Base-by-base conservation (phyloP, 2,888 invertebrate genomes). In the Stramonita haemastoma region DNA sequence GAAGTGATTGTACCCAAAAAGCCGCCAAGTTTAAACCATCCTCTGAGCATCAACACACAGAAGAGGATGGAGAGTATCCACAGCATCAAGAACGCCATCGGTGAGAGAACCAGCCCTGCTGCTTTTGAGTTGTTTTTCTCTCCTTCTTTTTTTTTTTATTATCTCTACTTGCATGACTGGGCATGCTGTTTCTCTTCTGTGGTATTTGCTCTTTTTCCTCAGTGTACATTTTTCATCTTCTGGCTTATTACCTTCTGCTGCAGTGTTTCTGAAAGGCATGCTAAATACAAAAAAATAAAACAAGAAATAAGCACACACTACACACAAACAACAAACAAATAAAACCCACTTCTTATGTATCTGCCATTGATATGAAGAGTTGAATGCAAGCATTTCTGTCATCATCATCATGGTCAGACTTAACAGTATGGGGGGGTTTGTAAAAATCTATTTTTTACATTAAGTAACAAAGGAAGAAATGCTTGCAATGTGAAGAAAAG, bases 21-120 rank as follows among this genome's bases (percentile, higher is more conserved):
- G 84, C 92, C 93, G 88, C 93, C 94, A n/a, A 91, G 91, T 8
- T 90, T 96, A 90, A 95, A 94, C 88, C 96, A 96, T 92, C 96
- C 96, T 32, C 91, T 96, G 6, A 91, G 92, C 70, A 92, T 95
- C 29, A 91, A 93, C 32, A 91, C 91, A 22, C 93, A 93, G 87
- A 90, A 92, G 86, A 94, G 94, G 91, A 95, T 94, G 91, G 95
- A 95, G 89, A 93, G 94, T 89, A 93, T 95, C 79, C 93, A 95
- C 92, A 95, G 95, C 89, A 93, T 95, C 60, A 95, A 96, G 93
- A 95, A 94, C 92, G 95, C 95, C 87, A 96, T 96, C 85, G 95
- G 96, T 96, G 89, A 92, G 95, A 92, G 81, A 26, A 11, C 11
- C 36, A 46, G 36, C n/a, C 46, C 46, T 46, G 46, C 22, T 22